Conservation (phyloP, 2,888 invertebrate species). For the Leptopterna dolabrata region DNA sequence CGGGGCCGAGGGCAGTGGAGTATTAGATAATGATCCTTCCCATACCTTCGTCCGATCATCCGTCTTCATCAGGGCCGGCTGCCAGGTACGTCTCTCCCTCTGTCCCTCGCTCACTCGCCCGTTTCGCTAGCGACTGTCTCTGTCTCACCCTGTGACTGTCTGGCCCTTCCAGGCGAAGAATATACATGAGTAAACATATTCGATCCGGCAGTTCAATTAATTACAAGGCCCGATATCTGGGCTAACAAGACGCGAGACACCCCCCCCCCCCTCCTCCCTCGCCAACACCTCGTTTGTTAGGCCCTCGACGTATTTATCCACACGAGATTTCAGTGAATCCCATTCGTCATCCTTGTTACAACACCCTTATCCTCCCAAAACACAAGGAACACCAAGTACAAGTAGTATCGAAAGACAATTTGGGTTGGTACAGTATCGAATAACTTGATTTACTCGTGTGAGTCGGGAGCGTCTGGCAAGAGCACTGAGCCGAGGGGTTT, state of each 20-base stretch:
- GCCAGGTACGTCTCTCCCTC: conserved; percentile 5
- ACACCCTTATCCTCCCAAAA: background rate
- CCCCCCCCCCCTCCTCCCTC: background rate
- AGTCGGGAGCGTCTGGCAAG: too few relatives aligned
- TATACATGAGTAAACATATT: conserved; percentile 52
- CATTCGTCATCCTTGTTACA: background rate
- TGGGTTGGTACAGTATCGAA: too few relatives aligned
- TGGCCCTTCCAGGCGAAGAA: conserved; percentile 13
- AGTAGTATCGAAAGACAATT: too few relatives aligned
- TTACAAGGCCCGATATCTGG: conserved; percentile 26
- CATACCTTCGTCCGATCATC: background rate
- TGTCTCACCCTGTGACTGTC: background rate
- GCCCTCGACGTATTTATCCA: background rate
- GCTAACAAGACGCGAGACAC: conserved; percentile 4
- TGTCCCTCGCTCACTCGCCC: background rate
- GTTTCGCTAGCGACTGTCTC: background rate
- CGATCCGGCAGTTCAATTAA: conserved; percentile 47
- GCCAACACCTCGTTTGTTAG: background rate
- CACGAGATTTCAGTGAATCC: background rate
- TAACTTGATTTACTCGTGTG: too few relatives aligned
- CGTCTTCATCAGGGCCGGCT: conserved; percentile 26
- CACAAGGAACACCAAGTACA: too few relatives aligned
- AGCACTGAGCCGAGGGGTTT: too few relatives aligned
- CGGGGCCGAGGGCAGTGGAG: background rate
- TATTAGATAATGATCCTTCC: conserved; percentile 37